A percentile compares a stretch with the other conserved stretches of the same genome.
Evolutionary conservation across 2,888 invertebrate species (phyloP).

Genomic region (Agrotis puta): DNA sequence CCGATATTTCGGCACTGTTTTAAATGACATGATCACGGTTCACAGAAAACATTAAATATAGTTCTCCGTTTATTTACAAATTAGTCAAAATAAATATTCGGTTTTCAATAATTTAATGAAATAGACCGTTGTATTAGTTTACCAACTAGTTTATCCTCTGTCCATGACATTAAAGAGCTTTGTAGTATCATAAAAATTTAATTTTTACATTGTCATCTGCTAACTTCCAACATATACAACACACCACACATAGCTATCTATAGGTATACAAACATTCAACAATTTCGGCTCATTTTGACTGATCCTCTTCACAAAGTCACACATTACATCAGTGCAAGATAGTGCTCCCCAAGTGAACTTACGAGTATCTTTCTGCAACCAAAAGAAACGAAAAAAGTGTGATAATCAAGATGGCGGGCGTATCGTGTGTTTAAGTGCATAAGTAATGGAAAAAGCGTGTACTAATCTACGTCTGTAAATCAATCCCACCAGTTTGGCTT

Average conservation of each 20-base stretch:
- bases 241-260: slow-evolving; percentile 39
- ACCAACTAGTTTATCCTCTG: no score
- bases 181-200: no score
- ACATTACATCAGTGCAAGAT: slow-evolving; percentile 31
- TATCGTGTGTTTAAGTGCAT: background rate
- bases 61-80: no score
- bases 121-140: no score
- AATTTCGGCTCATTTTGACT: slow-evolving; percentile 62
- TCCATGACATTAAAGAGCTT: no score
- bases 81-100: no score
- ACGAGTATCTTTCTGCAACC: background rate
- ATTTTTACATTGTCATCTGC: background rate
- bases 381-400: background rate
- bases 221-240: slow-evolving; percentile 5
- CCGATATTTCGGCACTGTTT: no score
- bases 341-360: slow-evolving; percentile 17
- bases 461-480: background rate
- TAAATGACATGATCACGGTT: no score
- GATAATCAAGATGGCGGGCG: background rate
- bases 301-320: slow-evolving; percentile 50
- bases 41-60: no score
- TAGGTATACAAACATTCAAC: slow-evolving; percentile 59
- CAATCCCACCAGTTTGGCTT: background rate
- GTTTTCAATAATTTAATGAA: no score
- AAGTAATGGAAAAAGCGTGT: background rate